A percentile compares a stretch with the other conserved stretches of the same genome.
Evolutionary conservation across 2,113 vertebrate species (phyloP).

Genomic region (Tachycineta bicolor): DNA sequence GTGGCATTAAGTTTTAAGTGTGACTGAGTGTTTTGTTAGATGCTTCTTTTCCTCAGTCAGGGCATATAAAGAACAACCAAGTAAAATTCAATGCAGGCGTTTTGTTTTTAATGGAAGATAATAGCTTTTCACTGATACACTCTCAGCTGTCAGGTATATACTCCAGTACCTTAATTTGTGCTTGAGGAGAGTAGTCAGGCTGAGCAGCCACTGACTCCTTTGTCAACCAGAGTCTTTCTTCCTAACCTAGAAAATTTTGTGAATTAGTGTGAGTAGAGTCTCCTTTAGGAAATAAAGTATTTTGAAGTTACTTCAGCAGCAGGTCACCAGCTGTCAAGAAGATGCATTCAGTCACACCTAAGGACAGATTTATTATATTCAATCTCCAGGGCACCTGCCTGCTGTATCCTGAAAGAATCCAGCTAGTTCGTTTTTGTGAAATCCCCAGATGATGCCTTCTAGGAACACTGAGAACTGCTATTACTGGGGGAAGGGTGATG

Average conservation of each 20-base stretch:
- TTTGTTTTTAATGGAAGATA: not conserved
- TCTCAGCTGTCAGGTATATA: not conserved
- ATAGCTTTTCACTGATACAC: not conserved
- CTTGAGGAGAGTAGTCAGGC: not conserved
- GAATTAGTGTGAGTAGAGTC: not conserved
- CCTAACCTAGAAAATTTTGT: not conserved
- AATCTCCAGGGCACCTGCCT: not conserved
- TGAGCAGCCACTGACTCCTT: not conserved
- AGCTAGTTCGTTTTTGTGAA: not conserved
- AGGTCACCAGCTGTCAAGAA: not conserved
- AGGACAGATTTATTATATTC: not conserved
- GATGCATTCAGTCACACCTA: conserved; percentile 13
- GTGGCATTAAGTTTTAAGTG: not conserved
- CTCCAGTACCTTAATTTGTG: not conserved
- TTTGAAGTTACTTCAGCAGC: conserved; percentile 16
- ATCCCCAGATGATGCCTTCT: not conserved
- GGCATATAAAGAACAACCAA: not conserved
- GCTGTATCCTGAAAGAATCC: not conserved
- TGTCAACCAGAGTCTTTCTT: not conserved
- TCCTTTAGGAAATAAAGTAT: conserved; percentile 16
- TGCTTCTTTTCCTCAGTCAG: not conserved
- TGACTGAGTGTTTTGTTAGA: not conserved
- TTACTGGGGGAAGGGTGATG: not conserved
- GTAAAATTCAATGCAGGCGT: not conserved
- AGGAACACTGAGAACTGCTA: not conserved